These are phyloP conservation scores for Dryas iulia DNA, from an alignment of 1,140 invertebrate species.

Conservation along the genomic window DNA sequence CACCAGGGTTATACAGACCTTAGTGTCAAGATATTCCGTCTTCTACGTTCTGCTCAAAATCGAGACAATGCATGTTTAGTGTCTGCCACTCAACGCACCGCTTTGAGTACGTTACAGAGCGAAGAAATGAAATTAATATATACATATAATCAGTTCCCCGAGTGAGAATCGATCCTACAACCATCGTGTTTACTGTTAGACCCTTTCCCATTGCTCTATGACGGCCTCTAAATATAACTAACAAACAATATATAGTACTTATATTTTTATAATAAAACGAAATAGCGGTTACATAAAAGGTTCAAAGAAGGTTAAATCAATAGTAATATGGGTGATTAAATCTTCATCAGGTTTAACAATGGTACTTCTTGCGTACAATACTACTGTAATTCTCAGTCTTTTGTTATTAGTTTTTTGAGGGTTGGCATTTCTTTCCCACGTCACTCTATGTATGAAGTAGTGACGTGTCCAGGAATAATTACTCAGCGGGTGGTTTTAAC, in stretches of 20 bases:
- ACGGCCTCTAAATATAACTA: too few species aligned
- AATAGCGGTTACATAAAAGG: slow-evolving; percentile 14
- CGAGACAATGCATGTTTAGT: too few species aligned
- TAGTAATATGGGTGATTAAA: slow-evolving; percentile 22
- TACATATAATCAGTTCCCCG: too few species aligned
- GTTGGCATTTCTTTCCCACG: slow-evolving; percentile 42
- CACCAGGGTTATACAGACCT: too few species aligned
- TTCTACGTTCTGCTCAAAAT: too few species aligned
- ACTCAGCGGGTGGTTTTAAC: slow-evolving; percentile 45
- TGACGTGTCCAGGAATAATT: slow-evolving; percentile 46
- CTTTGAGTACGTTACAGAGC: too few species aligned
- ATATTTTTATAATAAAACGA: background rate
- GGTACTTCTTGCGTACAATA: slow-evolving; percentile 5
- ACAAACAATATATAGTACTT: background rate
- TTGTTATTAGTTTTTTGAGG: slow-evolving; percentile 27
- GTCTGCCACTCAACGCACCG: too few species aligned
- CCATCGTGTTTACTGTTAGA: too few species aligned
- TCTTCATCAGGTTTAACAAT: slow-evolving; percentile 14
- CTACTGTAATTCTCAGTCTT: slow-evolving; percentile 1
- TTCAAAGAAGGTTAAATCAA: slow-evolving; percentile 17
- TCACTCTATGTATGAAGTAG: slow-evolving; percentile 31
- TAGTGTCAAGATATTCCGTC: too few species aligned
- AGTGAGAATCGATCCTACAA: too few species aligned
- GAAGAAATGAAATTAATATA: too few species aligned
- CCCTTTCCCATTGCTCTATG: too few species aligned